Evolutionary conservation across 2,113 vertebrate genomes (phyloP).

Genomic region (Mesocricetus auratus): DNA sequence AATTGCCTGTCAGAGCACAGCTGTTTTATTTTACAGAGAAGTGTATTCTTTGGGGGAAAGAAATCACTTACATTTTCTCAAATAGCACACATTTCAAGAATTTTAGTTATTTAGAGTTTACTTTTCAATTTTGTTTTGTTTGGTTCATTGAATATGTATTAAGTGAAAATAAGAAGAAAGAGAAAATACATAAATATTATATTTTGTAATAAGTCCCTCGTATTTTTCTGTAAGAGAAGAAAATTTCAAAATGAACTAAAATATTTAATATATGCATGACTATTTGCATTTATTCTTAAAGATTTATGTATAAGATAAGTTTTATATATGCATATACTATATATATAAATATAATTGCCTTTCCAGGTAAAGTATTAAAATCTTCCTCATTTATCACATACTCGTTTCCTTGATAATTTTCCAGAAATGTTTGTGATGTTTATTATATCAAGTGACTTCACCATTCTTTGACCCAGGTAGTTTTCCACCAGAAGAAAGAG

Average conservation of each 20-base stretch:
- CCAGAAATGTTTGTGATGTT: conserved; percentile 24
- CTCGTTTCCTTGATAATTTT: conserved; percentile 8
- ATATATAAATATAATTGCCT: not conserved
- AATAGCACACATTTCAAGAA: not conserved
- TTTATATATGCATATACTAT: not conserved
- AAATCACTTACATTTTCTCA: not conserved
- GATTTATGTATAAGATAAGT: not conserved
- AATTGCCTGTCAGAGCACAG: not conserved
- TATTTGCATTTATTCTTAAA: not conserved
- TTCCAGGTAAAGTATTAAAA: conserved; percentile 13
- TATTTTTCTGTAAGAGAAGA: conserved; percentile 29
- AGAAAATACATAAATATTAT: not conserved
- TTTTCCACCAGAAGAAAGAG: conserved; percentile 59
- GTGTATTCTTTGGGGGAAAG: not conserved
- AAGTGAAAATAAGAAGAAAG: not conserved
- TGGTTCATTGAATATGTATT: not conserved
- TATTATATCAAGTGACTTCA: not conserved
- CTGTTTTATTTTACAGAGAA: not conserved
- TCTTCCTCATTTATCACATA: not conserved
- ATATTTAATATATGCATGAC: not conserved
- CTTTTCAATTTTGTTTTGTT: not conserved
- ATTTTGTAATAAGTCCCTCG: not conserved
- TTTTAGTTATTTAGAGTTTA: not conserved
- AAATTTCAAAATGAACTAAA: not conserved
- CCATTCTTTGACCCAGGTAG: conserved; percentile 21